A percentile compares a stretch with the other conserved stretches of the same genome.
These are phyloP conservation scores for Mobula hypostoma DNA, from an alignment of 2,113 vertebrate genomes.

Conservation along the genomic window DNA sequence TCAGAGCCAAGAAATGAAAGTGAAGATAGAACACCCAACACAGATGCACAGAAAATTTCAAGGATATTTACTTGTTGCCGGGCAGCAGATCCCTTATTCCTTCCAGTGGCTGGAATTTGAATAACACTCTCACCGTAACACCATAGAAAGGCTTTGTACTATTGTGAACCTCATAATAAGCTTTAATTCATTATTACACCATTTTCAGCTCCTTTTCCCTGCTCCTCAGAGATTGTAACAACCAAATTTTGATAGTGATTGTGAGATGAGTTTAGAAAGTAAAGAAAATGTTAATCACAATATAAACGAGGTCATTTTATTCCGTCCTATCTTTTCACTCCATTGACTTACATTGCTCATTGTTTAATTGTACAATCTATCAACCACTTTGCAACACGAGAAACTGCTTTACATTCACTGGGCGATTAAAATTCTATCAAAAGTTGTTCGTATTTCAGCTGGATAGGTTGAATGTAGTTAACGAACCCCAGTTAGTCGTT, in stretches of 20 bases:
- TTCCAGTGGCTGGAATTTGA: not conserved
- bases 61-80: not conserved
- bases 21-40: not conserved
- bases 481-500: not conserved
- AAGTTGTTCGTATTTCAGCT: not conserved
- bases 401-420: constrained; percentile 65
- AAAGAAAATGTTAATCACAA: constrained; percentile 47
- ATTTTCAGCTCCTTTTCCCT: not conserved
- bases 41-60: not conserved
- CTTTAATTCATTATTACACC: not conserved
- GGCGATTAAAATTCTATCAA: constrained; percentile 67
- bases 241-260: not conserved
- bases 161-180: not conserved
- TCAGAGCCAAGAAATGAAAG: not conserved
- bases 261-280: not conserved
- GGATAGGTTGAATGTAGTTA: constrained; percentile 31
- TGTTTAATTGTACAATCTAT: constrained; percentile 89
- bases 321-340: constrained; percentile 65
- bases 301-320: constrained; percentile 62
- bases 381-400: constrained; percentile 76
- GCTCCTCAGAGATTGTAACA: not conserved
- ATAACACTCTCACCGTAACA: not conserved
- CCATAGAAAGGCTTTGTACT: not conserved
- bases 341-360: constrained; percentile 76
- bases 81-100: not conserved